These are phyloP conservation scores for Saccopteryx bilineata DNA, from an alignment of 2,113 vertebrate genomes.

Conservation along the genomic window DNA sequence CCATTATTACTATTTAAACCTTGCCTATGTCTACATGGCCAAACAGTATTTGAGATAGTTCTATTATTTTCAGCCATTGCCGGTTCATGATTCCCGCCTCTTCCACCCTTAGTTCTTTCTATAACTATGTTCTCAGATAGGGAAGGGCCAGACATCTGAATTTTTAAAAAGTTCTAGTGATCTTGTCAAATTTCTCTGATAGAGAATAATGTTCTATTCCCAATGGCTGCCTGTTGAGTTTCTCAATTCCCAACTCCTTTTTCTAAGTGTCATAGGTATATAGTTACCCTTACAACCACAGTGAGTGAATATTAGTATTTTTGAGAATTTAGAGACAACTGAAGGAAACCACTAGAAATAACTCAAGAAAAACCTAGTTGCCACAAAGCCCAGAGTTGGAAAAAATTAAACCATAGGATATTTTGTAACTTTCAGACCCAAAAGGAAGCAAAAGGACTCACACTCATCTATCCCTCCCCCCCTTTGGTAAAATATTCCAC, in stretches of 20 bases:
- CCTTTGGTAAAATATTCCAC: neutral
- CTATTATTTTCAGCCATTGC: neutral
- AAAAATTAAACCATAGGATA: neutral
- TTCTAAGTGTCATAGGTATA: neutral
- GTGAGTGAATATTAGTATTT: neutral
- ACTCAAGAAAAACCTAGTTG: neutral
- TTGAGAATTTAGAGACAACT: constrained; percentile 39
- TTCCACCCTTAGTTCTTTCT: neutral
- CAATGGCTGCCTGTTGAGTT: neutral
- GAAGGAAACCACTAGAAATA: constrained; percentile 19
- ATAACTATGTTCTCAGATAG: neutral
- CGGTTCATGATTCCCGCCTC: neutral
- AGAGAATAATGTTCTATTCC: neutral
- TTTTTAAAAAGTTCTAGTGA: neutral
- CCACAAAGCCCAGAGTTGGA: neutral
- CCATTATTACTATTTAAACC: constrained; percentile 5
- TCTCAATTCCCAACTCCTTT: neutral
- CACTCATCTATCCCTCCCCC: neutral
- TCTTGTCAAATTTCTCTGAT: neutral
- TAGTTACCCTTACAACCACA: neutral
- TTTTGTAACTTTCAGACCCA: constrained; percentile 33
- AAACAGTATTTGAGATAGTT: neutral
- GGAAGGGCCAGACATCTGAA: neutral
- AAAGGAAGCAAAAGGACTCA: neutral
- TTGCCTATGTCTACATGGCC: neutral